These are phyloP conservation scores for Hymenopus coronatus DNA, from an alignment of 2,888 invertebrate species.

Conservation along the genomic window DNA sequence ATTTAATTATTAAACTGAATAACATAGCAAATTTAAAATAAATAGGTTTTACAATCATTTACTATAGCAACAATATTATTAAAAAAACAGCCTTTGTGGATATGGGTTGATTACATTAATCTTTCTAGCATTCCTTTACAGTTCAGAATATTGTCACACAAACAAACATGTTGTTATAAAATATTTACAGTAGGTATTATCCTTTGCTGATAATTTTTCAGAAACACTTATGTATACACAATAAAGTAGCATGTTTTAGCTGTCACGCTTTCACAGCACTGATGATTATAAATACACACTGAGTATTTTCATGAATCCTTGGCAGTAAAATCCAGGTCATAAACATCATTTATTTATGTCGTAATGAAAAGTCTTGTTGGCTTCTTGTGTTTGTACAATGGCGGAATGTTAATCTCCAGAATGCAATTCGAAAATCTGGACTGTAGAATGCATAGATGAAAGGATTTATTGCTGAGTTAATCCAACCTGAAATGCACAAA, in stretches of 20 bases:
- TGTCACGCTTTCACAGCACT: background rate
- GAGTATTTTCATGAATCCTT: background rate
- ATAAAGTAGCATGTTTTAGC: background rate
- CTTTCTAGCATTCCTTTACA: background rate
- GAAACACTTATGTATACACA: background rate
- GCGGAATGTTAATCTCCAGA: constrained; percentile 76
- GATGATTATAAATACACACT: background rate
- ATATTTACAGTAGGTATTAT: background rate
- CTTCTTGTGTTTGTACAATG: constrained; percentile 55
- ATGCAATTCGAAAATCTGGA: constrained; percentile 80
- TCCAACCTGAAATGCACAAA: constrained; percentile 59
- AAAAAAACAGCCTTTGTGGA: background rate
- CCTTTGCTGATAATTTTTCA: background rate
- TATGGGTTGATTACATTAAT: background rate
- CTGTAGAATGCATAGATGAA: constrained; percentile 90
- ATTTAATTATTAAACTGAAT: background rate
- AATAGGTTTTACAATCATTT: background rate
- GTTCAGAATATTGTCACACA: background rate
- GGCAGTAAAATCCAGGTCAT: background rate
- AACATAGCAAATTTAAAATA: background rate
- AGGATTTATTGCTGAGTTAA: constrained; percentile 86
- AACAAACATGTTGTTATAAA: background rate
- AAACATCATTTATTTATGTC: constrained; percentile 13
- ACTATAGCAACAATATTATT: background rate
- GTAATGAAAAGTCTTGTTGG: constrained; percentile 29